These are phyloP conservation scores for Psittacula derbiana DNA, from an alignment of 2,797 vertebrate genomes.

Conservation along the genomic window DNA sequence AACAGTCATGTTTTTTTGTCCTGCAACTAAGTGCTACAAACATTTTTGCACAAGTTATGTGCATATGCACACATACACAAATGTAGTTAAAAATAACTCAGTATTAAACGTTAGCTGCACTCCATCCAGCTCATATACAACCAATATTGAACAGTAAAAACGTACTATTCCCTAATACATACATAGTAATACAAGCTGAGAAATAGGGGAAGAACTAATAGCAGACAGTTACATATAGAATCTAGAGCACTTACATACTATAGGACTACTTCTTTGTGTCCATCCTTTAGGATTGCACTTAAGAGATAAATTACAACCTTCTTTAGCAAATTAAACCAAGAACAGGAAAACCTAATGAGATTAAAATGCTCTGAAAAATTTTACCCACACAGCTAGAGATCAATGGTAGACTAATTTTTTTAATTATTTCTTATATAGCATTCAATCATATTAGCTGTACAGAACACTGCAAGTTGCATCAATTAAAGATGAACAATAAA, in stretches of 20 bases:
- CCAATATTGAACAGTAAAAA: not conserved
- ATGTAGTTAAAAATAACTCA: not conserved
- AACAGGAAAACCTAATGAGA: not conserved
- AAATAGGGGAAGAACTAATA: not conserved
- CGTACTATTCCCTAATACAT: not conserved
- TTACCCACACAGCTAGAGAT: not conserved
- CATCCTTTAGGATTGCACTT: not conserved
- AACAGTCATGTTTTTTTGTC: not conserved
- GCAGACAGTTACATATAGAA: not conserved
- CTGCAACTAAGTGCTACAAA: not conserved
- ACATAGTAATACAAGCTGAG: not conserved
- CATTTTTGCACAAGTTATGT: not conserved
- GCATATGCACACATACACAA: not conserved
- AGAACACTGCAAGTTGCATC: not conserved
- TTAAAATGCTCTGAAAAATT: slow-evolving; percentile 39
- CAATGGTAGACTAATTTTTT: not conserved
- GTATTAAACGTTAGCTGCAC: not conserved
- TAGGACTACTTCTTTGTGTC: not conserved
- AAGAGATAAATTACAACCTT: not conserved
- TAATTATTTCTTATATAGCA: not conserved
- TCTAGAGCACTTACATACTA: not conserved
- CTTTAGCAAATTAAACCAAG: slow-evolving; percentile 7
- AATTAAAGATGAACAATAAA: not conserved
- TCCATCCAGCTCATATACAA: not conserved
- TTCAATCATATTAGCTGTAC: not conserved